These are phyloP conservation scores for Cistogaster globosa DNA, from an alignment of 2,888 invertebrate genomes.

Conservation along the genomic window DNA sequence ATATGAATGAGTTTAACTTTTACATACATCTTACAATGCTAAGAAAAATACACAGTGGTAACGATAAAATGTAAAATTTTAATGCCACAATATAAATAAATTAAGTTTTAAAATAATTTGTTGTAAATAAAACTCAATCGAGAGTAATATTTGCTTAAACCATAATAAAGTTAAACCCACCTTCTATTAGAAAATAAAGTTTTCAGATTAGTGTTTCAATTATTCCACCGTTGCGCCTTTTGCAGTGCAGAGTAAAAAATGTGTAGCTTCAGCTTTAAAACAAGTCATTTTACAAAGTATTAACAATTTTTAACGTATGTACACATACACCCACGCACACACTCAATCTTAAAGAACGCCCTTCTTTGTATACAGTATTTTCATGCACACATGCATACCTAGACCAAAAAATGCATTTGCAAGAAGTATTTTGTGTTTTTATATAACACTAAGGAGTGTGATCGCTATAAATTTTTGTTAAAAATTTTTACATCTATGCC, in stretches of 20 bases:
- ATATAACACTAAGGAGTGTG: too few relatives aligned
- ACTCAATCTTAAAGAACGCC: neutral
- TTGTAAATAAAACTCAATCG: neutral
- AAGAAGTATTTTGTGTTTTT: too few relatives aligned
- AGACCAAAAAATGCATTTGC: neutral
- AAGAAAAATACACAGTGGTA: slow-evolving; percentile 19
- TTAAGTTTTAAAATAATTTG: neutral
- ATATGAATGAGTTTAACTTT: slow-evolving; percentile 54
- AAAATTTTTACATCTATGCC: too few relatives aligned
- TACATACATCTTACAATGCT: slow-evolving; percentile 9
- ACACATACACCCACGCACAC: neutral
- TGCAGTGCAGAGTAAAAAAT: neutral
- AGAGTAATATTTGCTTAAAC: too few relatives aligned
- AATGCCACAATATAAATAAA: neutral
- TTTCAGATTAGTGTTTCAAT: too few relatives aligned
- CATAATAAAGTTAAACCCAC: too few relatives aligned
- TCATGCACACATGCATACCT: neutral
- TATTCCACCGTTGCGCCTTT: slow-evolving; percentile 5
- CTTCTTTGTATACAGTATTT: neutral
- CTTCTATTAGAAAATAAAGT: too few relatives aligned
- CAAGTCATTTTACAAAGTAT: slow-evolving; percentile 55
- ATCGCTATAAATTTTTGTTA: too few relatives aligned
- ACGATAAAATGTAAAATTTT: neutral
- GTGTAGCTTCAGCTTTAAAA: slow-evolving; percentile 17
- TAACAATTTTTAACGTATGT: slow-evolving; percentile 49